phyloP scores from a whole-genome alignment of 2,113 vertebrate species.

The Proterorhinus semilunaris region DNA sequence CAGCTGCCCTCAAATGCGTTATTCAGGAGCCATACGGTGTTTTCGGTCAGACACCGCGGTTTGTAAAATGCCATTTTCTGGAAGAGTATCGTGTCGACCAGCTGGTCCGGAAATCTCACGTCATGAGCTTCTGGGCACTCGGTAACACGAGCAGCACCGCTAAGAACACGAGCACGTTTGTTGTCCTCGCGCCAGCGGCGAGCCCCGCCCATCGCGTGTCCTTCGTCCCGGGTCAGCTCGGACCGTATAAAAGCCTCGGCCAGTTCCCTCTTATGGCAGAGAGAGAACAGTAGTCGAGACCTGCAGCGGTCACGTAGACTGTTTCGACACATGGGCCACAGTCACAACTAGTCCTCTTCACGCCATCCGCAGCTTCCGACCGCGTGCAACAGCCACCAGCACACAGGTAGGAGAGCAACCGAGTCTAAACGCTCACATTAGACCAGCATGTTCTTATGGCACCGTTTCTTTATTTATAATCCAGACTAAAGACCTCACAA shows the following conservation, averaged over 20 bases:
- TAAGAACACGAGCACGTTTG: constrained; percentile 18
- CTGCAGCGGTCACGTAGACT: constrained; percentile 5
- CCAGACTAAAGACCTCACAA: not conserved
- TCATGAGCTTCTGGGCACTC: not conserved
- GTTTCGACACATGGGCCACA: constrained; percentile 68
- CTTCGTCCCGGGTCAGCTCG: not conserved
- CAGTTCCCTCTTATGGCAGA: fast-evolving
- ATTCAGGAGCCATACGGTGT: not conserved
- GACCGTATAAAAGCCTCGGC: constrained; percentile 24
- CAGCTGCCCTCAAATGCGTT: not conserved
- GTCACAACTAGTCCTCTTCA: constrained; percentile 57
- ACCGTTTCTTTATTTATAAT: not conserved
- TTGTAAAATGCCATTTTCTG: not conserved
- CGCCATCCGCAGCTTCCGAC: constrained; percentile 42
- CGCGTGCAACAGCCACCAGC: constrained; percentile 29
- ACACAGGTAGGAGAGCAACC: constrained; percentile 41
- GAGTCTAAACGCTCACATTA: not conserved
- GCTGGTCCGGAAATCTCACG: not conserved
- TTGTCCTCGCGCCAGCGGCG: not conserved
- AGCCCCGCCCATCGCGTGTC: constrained; percentile 22
- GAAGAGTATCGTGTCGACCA: not conserved
- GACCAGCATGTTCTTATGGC: not conserved
- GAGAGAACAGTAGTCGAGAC: constrained; percentile 8
- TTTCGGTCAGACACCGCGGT: too few species aligned
- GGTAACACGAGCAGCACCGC: not conserved